Evolutionary conservation across 1,140 invertebrate genomes (phyloP), one percentile per base, ranked within the genome.

Genomic region (Pachypsylla venusta): DNA sequence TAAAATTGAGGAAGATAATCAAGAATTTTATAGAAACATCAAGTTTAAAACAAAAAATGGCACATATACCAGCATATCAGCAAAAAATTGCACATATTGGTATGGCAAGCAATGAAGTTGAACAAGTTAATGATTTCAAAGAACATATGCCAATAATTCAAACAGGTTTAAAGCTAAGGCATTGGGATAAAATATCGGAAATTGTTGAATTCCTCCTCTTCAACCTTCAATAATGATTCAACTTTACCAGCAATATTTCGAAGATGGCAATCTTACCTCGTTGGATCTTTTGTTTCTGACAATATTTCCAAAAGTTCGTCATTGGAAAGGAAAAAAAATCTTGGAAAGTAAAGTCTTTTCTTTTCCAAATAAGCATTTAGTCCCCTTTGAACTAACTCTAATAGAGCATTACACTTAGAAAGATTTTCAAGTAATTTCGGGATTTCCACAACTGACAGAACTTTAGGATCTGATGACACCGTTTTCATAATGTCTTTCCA

Each of bases 311-410:
- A 74, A 24, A 98, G 71, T 70, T 98, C 93, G 69, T 97, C 93
- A 70, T 98, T 97, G 4, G 94, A 97, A 16, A 98, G 73, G 73
- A 98, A 98, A 80, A 97, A 98, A 77, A 98, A 97, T 63, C 92
- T 75, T 2, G 94, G 90, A 73, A 97, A 98, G 68, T 82, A 94
- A 0, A 96, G 74, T 24, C 93, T 77, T 69, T 98, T 97, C 77
- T 95, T 95, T 72, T 98, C 93, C 64, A 98, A 74, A 69, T 98
- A 97, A 59, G 87, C 87, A 69, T 95, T 93, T 7, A 98, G 74
- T 53, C 93, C 93, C 70, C 88, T 85, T 67, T 93, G 89, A 60
- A 97, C 93, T 53, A 91, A 73, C 66, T 97, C 88, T 42, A 93
- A 70, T 1, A 96, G 71, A 56, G 81, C 84, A 65, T 89, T 93